A percentile compares a stretch with the other conserved stretches of the same genome.
Evolutionary conservation across 2,113 vertebrate genomes (phyloP).

Genomic region (Syngnathoides biaculeatus): DNA sequence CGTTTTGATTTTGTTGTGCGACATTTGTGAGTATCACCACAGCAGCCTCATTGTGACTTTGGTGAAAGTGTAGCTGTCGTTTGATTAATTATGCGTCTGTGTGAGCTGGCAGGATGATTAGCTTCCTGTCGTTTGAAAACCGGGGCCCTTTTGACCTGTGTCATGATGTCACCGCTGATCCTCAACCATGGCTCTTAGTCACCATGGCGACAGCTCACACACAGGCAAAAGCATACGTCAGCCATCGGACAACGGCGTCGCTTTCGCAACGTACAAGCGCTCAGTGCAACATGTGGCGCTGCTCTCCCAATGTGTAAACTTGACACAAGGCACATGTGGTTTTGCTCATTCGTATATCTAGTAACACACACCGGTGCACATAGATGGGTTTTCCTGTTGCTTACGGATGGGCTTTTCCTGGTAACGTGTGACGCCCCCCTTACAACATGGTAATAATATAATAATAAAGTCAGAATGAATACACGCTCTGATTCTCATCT

Average conservation of each 20-base stretch:
- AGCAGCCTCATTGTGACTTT: background rate
- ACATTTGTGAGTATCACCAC: constrained; percentile 84
- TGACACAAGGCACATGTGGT: constrained; percentile 5
- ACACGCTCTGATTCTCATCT: constrained; percentile 11
- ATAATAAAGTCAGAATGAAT: constrained; percentile 22
- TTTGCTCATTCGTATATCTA: background rate
- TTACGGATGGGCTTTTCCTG: constrained; percentile 41
- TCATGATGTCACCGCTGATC: constrained; percentile 44
- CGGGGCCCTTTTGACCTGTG: constrained; percentile 13
- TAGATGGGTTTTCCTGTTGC: constrained; percentile 40
- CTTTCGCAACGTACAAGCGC: background rate
- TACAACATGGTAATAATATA: constrained; percentile 11
- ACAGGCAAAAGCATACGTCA: constrained; percentile 30
- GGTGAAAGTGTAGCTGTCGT: background rate
- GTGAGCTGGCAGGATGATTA: constrained; percentile 26
- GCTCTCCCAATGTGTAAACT: constrained; percentile 21
- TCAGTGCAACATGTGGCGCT: constrained; percentile 10
- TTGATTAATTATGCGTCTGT: constrained; percentile 2
- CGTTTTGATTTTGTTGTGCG: constrained; percentile 83
- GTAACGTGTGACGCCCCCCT: constrained; percentile 35
- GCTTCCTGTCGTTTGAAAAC: constrained; percentile 25
- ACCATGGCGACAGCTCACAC: constrained; percentile 10
- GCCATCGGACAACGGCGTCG: background rate
- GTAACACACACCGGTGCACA: constrained; percentile 9
- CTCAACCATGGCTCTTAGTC: constrained; percentile 44